Evolutionary conservation across 1,140 invertebrate species (phyloP), one percentile per base, ranked within the genome.

Genomic region (Drosophila funebris): DNA sequence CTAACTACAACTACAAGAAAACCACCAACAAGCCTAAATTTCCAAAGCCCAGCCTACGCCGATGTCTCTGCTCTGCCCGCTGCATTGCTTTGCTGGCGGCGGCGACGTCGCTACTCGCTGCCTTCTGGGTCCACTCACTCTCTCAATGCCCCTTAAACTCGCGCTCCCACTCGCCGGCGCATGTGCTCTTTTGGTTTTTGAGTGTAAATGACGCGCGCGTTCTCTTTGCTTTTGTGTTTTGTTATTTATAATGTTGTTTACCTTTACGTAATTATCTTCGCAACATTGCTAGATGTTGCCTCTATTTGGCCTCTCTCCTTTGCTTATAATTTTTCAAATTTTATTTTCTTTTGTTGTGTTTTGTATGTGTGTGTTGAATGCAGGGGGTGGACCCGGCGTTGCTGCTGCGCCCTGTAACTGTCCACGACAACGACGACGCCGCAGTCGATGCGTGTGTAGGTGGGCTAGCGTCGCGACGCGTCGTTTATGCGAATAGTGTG

Each of bases 201-300:
- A 61, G 48, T 64, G 57, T 16, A 41, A 54, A 18, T 46, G 31
- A 8, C 29, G 39, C 58, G 33, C 61, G 24, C 50, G 41, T 50
- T 61, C 53, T 67, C 48, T 61, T 53, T 73, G 52, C 24, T 61
- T 33, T 74, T 75, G 52, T 76, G 68, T 73, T 67, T 81, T 75
- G 76, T 64, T 82, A 76, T 83, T 79, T 89, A 73, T 79, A 66
- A 68, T 79, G 72, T 83, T 87, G 83, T 88, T 87, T 88, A 88
- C 84, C 78, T 88, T 87, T 87, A 87, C 76, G 83, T 88, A 87
- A 88, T 87, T 87, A 88, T 83, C 72, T 88, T 78, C 79, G 83
- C 61, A 78, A 83, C 75, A 78, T 78, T 87, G 70, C 13, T 66
- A 36, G 56, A 66, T 68, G 37, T 43, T 67, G 39, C 31, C 37